Percentiles rank a stretch among this genome's conserved stretches.
Evolutionary conservation across 2,113 vertebrate genomes (phyloP).

Genomic region (Ptyas mucosa): DNA sequence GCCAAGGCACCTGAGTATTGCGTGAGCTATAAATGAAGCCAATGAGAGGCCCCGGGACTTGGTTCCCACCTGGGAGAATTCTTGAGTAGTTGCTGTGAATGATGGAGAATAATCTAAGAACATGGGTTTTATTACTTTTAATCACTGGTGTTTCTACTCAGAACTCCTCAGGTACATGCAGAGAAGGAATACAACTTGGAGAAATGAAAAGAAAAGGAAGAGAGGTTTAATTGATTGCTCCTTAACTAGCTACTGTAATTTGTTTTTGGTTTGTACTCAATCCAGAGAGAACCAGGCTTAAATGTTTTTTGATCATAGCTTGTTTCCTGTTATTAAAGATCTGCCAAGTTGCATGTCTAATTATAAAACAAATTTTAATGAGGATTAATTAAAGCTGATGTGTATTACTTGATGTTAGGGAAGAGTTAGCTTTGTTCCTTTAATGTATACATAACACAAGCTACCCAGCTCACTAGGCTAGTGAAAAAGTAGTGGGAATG

Average conservation of each 20-base stretch:
- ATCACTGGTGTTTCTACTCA: fast-evolving
- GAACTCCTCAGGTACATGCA: neutral
- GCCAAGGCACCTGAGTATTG: fast-evolving
- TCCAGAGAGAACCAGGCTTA: neutral
- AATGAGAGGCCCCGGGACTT: fast-evolving
- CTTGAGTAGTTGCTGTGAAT: fast-evolving
- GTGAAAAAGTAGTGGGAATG: neutral
- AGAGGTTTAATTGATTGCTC: neutral
- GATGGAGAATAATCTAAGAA: fast-evolving
- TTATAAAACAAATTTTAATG: neutral
- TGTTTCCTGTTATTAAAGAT: neutral
- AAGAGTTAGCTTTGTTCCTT: neutral
- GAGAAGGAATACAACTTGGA: neutral
- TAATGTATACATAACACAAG: neutral
- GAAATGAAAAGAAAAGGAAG: neutral
- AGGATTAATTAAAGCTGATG: neutral
- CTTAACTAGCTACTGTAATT: neutral
- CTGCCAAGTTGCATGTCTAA: neutral
- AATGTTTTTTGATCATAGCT: neutral
- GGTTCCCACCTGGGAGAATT: neutral
- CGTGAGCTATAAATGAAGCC: conserved; percentile 7
- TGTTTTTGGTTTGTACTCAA: neutral
- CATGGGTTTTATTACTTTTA: neutral
- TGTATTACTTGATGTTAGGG: too few species aligned
- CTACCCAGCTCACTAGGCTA: neutral